A percentile compares a stretch with the other conserved stretches of the same genome.
These are phyloP conservation scores for Tetragonula clypearis DNA, from an alignment of 1,140 invertebrate genomes.

Conservation along the genomic window DNA sequence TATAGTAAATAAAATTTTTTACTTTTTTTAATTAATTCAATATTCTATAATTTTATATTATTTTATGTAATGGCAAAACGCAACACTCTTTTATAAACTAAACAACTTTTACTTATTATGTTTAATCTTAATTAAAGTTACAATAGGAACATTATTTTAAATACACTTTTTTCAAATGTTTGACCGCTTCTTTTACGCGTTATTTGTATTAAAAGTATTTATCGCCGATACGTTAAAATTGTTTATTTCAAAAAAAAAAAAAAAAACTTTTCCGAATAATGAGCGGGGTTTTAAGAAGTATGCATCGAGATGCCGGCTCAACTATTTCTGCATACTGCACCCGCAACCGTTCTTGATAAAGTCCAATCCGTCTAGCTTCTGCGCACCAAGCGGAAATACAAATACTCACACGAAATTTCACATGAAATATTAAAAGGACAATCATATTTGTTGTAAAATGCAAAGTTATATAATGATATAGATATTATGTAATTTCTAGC, in stretches of 20 bases:
- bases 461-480: not conserved
- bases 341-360: slow-evolving; percentile 67
- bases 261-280: not conserved
- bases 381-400: slow-evolving; percentile 57
- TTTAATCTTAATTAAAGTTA: not conserved
- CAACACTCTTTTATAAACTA: too few species aligned
- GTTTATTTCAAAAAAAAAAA: slow-evolving; percentile 3
- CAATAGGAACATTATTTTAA: not conserved
- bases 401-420: slow-evolving; percentile 34
- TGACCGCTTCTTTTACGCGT: not conserved
- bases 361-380: slow-evolving; percentile 61
- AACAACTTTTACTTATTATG: not conserved
- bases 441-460: not conserved
- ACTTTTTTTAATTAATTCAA: not conserved
- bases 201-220: not conserved
- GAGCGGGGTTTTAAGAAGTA: slow-evolving; percentile 4
- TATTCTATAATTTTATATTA: too few species aligned
- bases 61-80: too few species aligned
- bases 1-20: not conserved
- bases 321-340: slow-evolving; percentile 68
- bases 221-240: not conserved
- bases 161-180: not conserved
- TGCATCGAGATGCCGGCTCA: slow-evolving; percentile 48
- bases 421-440: not conserved
- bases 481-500: not conserved